Evolutionary conservation across 2,113 vertebrate species (phyloP), one percentile per base, ranked within the genome.

Genomic region (Silurus meridionalis): DNA sequence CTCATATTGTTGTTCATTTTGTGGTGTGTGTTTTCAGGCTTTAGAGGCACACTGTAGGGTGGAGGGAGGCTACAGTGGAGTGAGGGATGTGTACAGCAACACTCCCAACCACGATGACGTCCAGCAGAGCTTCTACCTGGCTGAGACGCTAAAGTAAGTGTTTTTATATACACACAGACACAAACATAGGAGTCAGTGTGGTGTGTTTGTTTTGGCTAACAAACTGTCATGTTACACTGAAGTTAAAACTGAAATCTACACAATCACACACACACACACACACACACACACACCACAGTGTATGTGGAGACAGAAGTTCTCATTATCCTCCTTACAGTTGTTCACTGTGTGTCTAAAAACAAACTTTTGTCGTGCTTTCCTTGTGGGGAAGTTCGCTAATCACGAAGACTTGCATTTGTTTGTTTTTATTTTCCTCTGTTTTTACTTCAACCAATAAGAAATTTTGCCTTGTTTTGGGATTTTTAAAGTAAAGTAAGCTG

Each of bases 121-220:
- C 6, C 98, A 99, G 86, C 98, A 99, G 93, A 99, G 98, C 92
- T 99, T 99, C 94, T 99, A 96, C 94, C 92, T 99, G 90, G 97
- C 98, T 14, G 98, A 99, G 93, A 99, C 98, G 0, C 96, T 99
- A 80, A 99, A 99, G 98, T 99, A 95, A 97, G 96, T 66, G 60
- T 3, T 72, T 17, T 46, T 8, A 80, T 60, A 52, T 15, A 75
- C 52, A 87, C 64, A 84, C 74, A 83, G 37, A 61, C 17, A 48
- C 60, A 61, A 17, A 8, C 3, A 13, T 0, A 67, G 25, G n/a
- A 3, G 10, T n/a, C 25, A 4, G 37, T 15, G 55, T 37, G 13
- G n/a, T 28, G 23, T 53, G 48, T 71, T 21, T 72, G 28, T 83
- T 28, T 53, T 9, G 19, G 50, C 17, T 25, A 14, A 58, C 61